phyloP scores from a whole-genome alignment of 2,888 invertebrate genomes.

The Hylaea fasciaria region DNA sequence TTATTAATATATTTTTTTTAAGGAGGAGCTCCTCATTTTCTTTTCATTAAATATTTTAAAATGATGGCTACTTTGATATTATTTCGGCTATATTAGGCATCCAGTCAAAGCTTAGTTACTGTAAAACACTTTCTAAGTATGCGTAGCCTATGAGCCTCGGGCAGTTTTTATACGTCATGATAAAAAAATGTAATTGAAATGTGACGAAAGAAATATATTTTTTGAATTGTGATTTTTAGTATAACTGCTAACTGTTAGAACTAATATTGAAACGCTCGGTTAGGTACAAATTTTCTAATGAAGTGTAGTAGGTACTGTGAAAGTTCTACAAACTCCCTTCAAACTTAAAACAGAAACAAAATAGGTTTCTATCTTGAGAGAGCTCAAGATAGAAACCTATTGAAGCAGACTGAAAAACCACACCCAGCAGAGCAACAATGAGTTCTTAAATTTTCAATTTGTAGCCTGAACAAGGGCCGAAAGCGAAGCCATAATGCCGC shows the following conservation, averaged over 20 bases:
- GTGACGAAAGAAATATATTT: too few species aligned
- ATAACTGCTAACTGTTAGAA: background rate
- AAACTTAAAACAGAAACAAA: too few species aligned
- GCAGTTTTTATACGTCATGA: slow-evolving; percentile 51
- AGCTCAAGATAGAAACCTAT: background rate
- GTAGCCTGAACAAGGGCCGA: slow-evolving; percentile 67
- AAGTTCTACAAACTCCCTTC: too few species aligned
- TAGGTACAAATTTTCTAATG: too few species aligned
- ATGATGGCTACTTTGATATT: too few species aligned
- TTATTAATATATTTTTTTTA: too few species aligned
- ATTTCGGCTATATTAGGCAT: background rate
- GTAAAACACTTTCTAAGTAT: slow-evolving; percentile 44
- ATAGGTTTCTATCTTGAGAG: too few species aligned
- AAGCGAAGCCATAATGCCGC: slow-evolving; percentile 78
- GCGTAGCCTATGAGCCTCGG: slow-evolving; percentile 54
- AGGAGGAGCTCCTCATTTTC: too few species aligned
- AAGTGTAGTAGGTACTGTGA: too few species aligned
- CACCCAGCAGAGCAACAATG: slow-evolving; percentile 28
- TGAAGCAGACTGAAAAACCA: slow-evolving; percentile 12
- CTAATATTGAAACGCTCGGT: too few species aligned
- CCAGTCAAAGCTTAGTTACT: slow-evolving; percentile 3
- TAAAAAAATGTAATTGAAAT: background rate
- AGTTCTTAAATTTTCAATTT: slow-evolving; percentile 76
- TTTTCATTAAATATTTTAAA: too few species aligned
- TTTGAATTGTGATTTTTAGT: slow-evolving; percentile 12